These are phyloP conservation scores for Danio kyathit DNA, from an alignment of 2,797 vertebrate species.

Conservation along the genomic window DNA sequence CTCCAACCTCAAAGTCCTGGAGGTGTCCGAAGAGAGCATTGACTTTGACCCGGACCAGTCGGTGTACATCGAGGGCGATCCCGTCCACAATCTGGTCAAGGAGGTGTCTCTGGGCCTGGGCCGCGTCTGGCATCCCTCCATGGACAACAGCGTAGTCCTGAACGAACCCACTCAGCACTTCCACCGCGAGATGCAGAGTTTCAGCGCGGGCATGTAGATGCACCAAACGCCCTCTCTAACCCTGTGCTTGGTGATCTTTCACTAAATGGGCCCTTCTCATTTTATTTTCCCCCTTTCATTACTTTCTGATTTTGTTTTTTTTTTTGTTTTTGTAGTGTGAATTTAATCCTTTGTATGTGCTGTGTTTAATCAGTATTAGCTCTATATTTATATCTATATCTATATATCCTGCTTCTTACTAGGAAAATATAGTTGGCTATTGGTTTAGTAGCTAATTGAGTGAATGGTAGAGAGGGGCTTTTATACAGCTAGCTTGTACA, in stretches of 20 bases:
- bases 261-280: slow-evolving; percentile 59
- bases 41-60: slow-evolving; percentile 96
- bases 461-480: slow-evolving; percentile 83
- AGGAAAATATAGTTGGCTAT: slow-evolving; percentile 88
- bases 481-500: slow-evolving; percentile 81
- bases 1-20: slow-evolving; percentile 90
- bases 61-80: slow-evolving; percentile 91
- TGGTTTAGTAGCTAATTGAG: slow-evolving; percentile 84
- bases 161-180: slow-evolving; percentile 97
- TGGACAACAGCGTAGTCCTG: slow-evolving; percentile 93
- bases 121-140: slow-evolving; percentile 92
- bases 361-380: slow-evolving; percentile 94
- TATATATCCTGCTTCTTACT: slow-evolving; percentile 92
- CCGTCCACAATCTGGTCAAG: slow-evolving; percentile 95
- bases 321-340: slow-evolving; percentile 85
- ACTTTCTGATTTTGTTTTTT: slow-evolving; percentile 76
- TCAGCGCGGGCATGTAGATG: slow-evolving; percentile 94
- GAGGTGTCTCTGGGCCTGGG: slow-evolving; percentile 95
- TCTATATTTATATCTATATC: slow-evolving; percentile 87
- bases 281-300: slow-evolving; percentile 60
- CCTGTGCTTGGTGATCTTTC: slow-evolving; percentile 56
- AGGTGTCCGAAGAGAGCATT: slow-evolving; percentile 97
- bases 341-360: slow-evolving; percentile 89
- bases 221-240: slow-evolving; percentile 4
- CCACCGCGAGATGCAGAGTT: slow-evolving; percentile 95